phyloP scores from a whole-genome alignment of 2,888 invertebrate genomes.

The Calameuta idolon region DNA sequence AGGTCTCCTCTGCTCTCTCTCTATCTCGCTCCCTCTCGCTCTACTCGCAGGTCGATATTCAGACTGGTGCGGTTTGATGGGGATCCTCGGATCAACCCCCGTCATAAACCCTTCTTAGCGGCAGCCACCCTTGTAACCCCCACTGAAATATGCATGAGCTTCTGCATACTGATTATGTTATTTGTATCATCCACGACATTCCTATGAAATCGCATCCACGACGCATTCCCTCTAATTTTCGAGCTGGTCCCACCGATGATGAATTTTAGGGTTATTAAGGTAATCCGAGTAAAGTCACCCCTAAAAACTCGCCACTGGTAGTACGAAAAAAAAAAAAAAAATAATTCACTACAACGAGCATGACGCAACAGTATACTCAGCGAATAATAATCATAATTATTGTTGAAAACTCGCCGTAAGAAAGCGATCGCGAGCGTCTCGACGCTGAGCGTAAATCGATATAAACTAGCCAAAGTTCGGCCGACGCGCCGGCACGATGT shows the following conservation, averaged over 20 bases:
- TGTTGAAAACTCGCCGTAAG: background rate
- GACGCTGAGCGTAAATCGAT: constrained; percentile 16
- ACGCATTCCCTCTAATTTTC: background rate
- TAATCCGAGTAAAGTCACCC: background rate
- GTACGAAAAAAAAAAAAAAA: background rate
- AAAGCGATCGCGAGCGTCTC: background rate
- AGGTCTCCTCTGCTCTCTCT: constrained; percentile 48
- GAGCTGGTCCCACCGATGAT: background rate
- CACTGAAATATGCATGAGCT: constrained; percentile 64
- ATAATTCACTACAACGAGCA: background rate
- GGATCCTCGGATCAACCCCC: constrained; percentile 65
- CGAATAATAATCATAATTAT: background rate
- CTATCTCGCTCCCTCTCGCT: constrained; percentile 24
- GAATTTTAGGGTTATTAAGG: background rate
- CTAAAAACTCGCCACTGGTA: background rate
- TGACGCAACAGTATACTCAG: background rate
- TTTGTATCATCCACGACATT: constrained; percentile 58
- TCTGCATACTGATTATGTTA: constrained; percentile 65
- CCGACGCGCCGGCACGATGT: constrained; percentile 10
- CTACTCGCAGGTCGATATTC: constrained; percentile 55
- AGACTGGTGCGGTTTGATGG: constrained; percentile 64
- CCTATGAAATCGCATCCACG: constrained; percentile 27
- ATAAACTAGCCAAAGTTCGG: constrained; percentile 14
- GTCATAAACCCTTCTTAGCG: constrained; percentile 67
- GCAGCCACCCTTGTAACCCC: constrained; percentile 42